Base-by-base conservation (phyloP, 92 coral and sea anemone genomes). In the Isaurus tuberculatus region DNA sequence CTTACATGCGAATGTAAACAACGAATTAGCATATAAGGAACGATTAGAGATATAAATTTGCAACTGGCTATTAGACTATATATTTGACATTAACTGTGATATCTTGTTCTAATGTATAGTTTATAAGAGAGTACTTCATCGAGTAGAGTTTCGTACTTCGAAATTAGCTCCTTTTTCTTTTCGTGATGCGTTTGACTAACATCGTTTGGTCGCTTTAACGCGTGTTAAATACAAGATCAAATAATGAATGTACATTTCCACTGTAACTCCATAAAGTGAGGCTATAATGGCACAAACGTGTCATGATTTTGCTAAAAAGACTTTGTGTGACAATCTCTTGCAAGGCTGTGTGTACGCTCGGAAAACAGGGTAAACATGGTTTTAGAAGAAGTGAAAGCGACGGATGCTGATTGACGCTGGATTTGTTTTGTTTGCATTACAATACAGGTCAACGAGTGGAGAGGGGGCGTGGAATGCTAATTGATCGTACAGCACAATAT, bases 381-480 rank as follows among this genome's bases (percentile, higher is more conserved):
- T 36, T 32, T 11, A 36, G 68, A 15, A 55, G 82, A 36, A 77
- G 33, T 36, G 70, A 77, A 44, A 40, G 28, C 33, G 53, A 58
- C 75, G 55, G 73, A 5, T 44, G 66, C 43, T 80, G 64, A 80
- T 80, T 65, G 85, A 72, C 75, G 29, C 43, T 19, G 60, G 70
- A 28, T 26, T 60, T 51, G 80, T 74, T 29, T 32, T 77, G 82
- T 77, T 77, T 58, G 82, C 82, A 58, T 77, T 77, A 77, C 68
- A 77, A 77, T 77, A 77, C 51, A 61, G 70, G 70, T 77, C 67
- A 61, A 83, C 73, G 73, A 68, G 79, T 28, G 79, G 84, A 36
- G 79, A 80, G 86, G 90, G 81, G 95, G 95, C 89, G 92, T 75
- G 97, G 98, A 87, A 93, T 90, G 92, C 91, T 97, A 97, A 97